These are phyloP conservation scores for Neosalanx taihuensis DNA, from an alignment of 2,797 vertebrate genomes.

Conservation along the genomic window DNA sequence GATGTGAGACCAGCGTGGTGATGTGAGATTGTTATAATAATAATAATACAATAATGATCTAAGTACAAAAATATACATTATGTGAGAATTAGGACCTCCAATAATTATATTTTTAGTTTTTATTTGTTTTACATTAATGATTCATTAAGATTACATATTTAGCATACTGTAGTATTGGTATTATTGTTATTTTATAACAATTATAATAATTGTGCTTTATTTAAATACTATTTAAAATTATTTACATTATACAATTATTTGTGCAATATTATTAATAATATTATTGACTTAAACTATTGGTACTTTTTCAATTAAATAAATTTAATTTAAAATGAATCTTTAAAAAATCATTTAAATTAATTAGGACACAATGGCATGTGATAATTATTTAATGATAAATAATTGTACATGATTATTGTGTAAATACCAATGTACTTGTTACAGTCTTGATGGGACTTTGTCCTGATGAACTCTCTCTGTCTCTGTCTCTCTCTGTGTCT, in stretches of 20 bases:
- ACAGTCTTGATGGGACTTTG: slow-evolving; percentile 50
- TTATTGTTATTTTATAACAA: background rate
- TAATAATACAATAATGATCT: background rate
- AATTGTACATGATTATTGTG: slow-evolving; percentile 62
- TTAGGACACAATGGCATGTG: no score
- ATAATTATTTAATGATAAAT: slow-evolving; percentile 51
- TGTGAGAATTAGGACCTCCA: background rate
- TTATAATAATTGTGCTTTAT: background rate
- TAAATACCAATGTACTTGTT: background rate
- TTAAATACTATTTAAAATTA: background rate
- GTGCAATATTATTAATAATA: no score
- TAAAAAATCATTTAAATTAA: no score
- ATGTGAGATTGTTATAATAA: no score
- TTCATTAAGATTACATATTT: background rate
- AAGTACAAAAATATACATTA: background rate
- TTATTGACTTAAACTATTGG: no score
- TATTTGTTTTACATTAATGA: no score
- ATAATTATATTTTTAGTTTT: background rate
- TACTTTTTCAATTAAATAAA: background rate
- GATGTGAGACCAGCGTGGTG: no score
- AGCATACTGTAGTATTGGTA: background rate
- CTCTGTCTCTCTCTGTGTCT: slow-evolving; percentile 20
- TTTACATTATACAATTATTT: no score
- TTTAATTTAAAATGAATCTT: no score
- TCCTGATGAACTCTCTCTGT: slow-evolving; percentile 64